Percentiles rank a stretch among this genome's conserved stretches.
Conservation (phyloP, 2,113 vertebrate species). For the Anolis sagrei region DNA sequence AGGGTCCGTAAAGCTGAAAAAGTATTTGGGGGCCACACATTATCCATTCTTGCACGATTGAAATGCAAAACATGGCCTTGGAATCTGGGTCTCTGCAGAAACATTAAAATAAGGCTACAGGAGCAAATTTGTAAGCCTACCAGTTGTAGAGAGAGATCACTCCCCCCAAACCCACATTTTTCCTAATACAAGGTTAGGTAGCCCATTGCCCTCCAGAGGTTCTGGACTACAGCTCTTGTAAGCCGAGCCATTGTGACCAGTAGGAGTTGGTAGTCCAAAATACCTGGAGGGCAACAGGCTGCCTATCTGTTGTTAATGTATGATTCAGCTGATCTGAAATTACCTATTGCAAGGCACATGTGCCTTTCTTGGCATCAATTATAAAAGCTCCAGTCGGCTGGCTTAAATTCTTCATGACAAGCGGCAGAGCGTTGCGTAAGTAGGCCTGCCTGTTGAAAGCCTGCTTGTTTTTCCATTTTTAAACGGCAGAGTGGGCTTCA, state of each 20-base stretch:
- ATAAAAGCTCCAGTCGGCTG: neutral
- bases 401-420: neutral
- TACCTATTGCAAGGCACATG: neutral
- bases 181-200: neutral
- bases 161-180: neutral
- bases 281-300: neutral
- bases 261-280: neutral
- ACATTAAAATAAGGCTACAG: neutral
- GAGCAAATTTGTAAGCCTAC: neutral
- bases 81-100: neutral
- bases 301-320: neutral
- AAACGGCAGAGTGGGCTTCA: neutral
- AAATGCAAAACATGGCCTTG: neutral
- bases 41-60: neutral
- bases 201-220: neutral
- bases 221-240: neutral
- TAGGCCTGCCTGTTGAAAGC: neutral
- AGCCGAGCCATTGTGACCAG: neutral
- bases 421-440: neutral
- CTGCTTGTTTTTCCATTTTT: neutral
- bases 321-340: neutral
- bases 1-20: too few species aligned
- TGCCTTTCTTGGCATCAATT: neutral
- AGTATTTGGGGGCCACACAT: too few species aligned
- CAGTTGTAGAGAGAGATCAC: neutral